Base-by-base conservation (phyloP, 2,113 vertebrate species). In the Grus americana region DNA sequence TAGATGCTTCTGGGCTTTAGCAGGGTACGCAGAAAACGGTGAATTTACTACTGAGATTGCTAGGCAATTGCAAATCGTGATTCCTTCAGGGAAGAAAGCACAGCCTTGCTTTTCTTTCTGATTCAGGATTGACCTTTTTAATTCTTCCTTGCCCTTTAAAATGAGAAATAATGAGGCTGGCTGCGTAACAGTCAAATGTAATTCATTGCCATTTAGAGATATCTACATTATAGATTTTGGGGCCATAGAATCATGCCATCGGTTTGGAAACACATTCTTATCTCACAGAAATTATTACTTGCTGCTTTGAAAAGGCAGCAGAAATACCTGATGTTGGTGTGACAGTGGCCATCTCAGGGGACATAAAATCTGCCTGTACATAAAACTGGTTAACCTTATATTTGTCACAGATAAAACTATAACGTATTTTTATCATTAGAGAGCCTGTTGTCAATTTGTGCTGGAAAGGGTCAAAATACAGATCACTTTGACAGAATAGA, bases 1-100 rank as follows among this genome's bases (percentile, higher is more conserved):
- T 93, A 74, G 95, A 59, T 93, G 95, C 97, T 96, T 88, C 96
- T 93, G 94, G 92, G 96, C 94, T 98, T 98, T 87, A 95, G 95
- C 92, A 91, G 87, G 74, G 44, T 38, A n/a, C 3, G 4, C 42
- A 44, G 68, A 92, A 95, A 92, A 81, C 7, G 44, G 79, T 34
- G 78, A 78, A 44, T 89, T 84, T 5, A 10, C 83, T 79, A 17
- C 83, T 15, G 63, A 32, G 87, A 74, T 61, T 23, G 34, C 40
- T 19, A 49, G 82, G 68, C 27, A 52, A 65, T 34, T 32, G n/a
- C 79, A 58, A 84, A 23, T 55, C 2, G 2, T 7, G 57, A 30
- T 89, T 86, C 30, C 73, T 88, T 71, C 34, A 68, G 49, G 73
- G 65, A 22, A 29, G 63, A 63, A 88, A 47, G 55, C 23, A n/a